Evolutionary conservation across 92 coral and sea anemone species (phyloP).

Genomic region (Siderastrea siderea): DNA sequence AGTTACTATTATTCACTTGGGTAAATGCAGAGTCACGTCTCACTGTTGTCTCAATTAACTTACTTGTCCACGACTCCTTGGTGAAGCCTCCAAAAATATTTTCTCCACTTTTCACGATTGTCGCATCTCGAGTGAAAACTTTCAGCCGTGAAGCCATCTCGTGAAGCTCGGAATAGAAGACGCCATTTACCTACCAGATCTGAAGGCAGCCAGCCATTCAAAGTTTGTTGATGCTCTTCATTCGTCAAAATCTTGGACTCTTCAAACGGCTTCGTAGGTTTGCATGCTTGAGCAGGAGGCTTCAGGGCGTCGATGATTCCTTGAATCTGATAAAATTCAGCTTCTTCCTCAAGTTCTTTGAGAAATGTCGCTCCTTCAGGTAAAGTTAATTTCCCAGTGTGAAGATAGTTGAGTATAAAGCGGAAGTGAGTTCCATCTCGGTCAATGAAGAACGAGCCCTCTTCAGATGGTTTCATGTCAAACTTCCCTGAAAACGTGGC

Average conservation of each 20-base stretch:
- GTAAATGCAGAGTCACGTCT: too few relatives aligned
- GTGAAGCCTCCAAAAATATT: constrained; percentile 74
- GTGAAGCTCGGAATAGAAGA: constrained; percentile 68
- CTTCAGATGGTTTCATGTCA: constrained; percentile 12
- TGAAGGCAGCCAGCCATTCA: constrained; percentile 11
- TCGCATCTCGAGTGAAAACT: constrained; percentile 70
- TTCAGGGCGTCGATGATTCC: constrained; percentile 41
- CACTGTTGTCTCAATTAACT: background rate
- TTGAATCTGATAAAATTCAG: background rate
- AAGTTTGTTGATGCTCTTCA: constrained; percentile 43
- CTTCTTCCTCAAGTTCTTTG: constrained; percentile 74
- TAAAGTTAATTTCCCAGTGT: constrained; percentile 4
- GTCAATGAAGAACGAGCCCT: constrained; percentile 28
- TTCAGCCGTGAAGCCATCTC: constrained; percentile 52
- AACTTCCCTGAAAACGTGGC: constrained; percentile 24
- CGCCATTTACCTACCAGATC: constrained; percentile 6
- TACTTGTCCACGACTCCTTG: constrained; percentile 37
- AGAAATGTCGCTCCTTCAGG: constrained; percentile 7
- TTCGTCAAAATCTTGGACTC: constrained; percentile 46
- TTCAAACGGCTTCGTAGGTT: background rate
- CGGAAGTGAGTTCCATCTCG: constrained; percentile 43
- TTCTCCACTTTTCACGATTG: constrained; percentile 50
- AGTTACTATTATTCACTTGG: too few relatives aligned
- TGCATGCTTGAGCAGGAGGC: too few relatives aligned
- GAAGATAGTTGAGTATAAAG: constrained; percentile 26